Base-by-base conservation (phyloP, 2,113 vertebrate genomes). In the Catagonus wagneri region DNA sequence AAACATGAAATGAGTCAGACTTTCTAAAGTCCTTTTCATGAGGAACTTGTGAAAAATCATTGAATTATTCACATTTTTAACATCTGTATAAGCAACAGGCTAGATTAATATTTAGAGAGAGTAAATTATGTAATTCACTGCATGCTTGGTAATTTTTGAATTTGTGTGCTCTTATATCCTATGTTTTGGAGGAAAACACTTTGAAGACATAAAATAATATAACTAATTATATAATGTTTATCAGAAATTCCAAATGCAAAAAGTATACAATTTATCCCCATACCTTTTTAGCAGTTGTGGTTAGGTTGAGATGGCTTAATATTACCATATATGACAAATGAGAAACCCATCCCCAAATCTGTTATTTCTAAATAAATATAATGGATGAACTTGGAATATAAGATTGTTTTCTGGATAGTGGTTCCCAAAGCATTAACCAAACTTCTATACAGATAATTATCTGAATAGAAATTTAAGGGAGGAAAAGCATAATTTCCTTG, bases 61-160 rank as follows among this genome's bases (percentile, higher is more conserved):
- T 80, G 25, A n/a, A 68, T n/a, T n/a, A 69, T 36, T 88, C 52
- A 68, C 29, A n/a, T 69, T 93, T 92, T 88, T 86, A 93, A 69
- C 2, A 15, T 1, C 25, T 8, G 6, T 3, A 44, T 8, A 69
- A 8, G 15, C 15, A 90, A 36, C 3, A 3, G 54, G 2, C 8
- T 69, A n/a, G 6, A 19, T 27, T 63, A 32, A 22, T 44, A 60
- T 50, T 80, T 39, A 60, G 10, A 44, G 36, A 83, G 32, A 6
- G 6, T 54, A 34, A 58, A 29, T 44, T 71, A 13, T 50, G 12
- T 34, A 23, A 44, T 58, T 69, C 17, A 54, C 3, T 65, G 29
- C 7, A 65, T 17, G 1, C 8, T 25, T 44, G 61, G n/a, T 22
- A 12, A 56, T 25, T 56, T 84, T 17, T 75, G 10, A 86, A 8